Evolutionary conservation across 2,888 invertebrate genomes (phyloP), one percentile per base, ranked within the genome.

Genomic region (Drosophila formosana): DNA sequence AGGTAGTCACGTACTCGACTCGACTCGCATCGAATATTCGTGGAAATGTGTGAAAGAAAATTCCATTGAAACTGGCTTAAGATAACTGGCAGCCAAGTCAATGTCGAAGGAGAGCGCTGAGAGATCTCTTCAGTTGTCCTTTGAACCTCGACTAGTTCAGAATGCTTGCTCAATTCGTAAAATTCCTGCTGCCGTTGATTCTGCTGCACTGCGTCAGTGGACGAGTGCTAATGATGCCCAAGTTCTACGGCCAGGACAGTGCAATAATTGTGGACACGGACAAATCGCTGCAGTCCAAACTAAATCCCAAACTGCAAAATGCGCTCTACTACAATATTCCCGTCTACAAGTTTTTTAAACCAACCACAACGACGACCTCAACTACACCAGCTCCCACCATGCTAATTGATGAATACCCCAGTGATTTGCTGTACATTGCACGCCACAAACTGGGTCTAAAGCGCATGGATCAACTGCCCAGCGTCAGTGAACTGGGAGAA

Each of bases 341-440:
- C 18, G 75, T 80, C 3, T 81, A 84, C 45, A 88, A 88, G 51
- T 74, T 90, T 13, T 65, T 82, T 7, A 80, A 83, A 56, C 78
- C 71, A 3, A 50, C 26, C 30, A 32, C 5, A 18, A 25, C 70
- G 1, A 66, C 77, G 0, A 69, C 70, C 0, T 65, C 76, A 1
- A 62, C 72, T 0, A 51, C 76, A 7, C 41, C 70, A 3, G 47
- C 63, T 5, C 65, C 76, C 1, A 9, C 5, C 43, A 28, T 6
- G 5, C 7, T 45, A 0, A 23, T 39, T 2, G 79, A 80, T 9
- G 86, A 82, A 30, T 90, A 90, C 69, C 91, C 91, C 1, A 72
- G 57, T 3, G 91, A 91, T 78, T 71, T 91, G 18, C 63, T 91
- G 0, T 69, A 90, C 37, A 82, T 91, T 3, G 91, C 91, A 4